Base-by-base conservation (phyloP, 1,140 invertebrate species). In the Fopius arisanus region DNA sequence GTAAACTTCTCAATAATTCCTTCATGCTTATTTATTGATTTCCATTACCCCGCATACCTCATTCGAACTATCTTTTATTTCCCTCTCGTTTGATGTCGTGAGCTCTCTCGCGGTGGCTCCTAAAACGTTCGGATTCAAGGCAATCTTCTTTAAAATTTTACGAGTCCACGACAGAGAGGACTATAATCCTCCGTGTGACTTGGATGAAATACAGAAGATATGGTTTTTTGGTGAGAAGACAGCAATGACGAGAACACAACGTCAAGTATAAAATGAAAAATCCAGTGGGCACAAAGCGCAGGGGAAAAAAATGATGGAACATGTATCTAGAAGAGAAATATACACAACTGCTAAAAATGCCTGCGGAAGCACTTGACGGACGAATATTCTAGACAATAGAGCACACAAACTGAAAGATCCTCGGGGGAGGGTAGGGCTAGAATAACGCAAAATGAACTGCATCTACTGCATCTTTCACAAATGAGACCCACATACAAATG, bases 61-160 rank as follows among this genome's bases (percentile, higher is more conserved):
- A 68, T 63, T 29, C 51, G 7, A 40, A 21, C 19, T 23, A 59
- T 51, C 65, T 71, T 71, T 75, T 67, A 75, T 59, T 72, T 75
- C 65, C 37, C 26, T 65, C 33, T 69, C 33, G 65, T 66, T 43
- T 28, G 65, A 69, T 26, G 37, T 72, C 67, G 66, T 75, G 72
- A 75, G 26, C 74, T 63, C 70, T 63, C 70, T 51, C 70, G 63
- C 70, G 19, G 66, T 21, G 66, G 14, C 65, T 70, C 37, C 43
- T 51, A 48, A 70, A 75, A 67, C 70, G 67, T 73, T 66, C 31
- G 75, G 70, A 76, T 73, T 75, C 67, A 37, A 43, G 41, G 67
- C 71, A 76, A 76, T 76, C 75, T 76, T 73, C 75, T 70, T 73
- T 73, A 72, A 76, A 76, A 73, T 40, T 76, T 73, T 76, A 76